Conservation (phyloP, 2,888 invertebrate genomes). For the Tenthredo livida region DNA sequence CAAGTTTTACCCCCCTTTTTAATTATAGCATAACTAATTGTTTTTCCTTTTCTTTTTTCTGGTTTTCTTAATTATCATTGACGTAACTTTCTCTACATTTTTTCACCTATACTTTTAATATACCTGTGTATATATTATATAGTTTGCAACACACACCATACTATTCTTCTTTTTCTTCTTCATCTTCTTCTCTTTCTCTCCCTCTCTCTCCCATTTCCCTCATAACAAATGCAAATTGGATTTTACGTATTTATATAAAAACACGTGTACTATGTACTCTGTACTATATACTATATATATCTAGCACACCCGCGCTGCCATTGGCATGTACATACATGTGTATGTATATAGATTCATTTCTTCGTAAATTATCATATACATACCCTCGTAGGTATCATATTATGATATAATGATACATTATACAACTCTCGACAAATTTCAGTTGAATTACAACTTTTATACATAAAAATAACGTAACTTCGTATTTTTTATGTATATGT, state of each 20-base stretch:
- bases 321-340: neutral
- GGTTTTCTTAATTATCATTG: neutral
- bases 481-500: too few species aligned
- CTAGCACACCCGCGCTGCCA: neutral
- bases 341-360: neutral
- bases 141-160: neutral
- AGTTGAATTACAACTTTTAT: too few species aligned
- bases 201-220: slow-evolving; percentile 21
- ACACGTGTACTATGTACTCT: neutral
- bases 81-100: too few species aligned
- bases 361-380: neutral
- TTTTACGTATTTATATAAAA: slow-evolving; percentile 62
- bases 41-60: neutral
- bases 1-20: neutral
- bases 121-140: neutral
- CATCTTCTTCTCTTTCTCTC: slow-evolving; percentile 50
- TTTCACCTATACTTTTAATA: neutral
- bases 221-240: slow-evolving; percentile 61
- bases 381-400: neutral
- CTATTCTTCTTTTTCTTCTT: slow-evolving; percentile 51
- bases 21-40: neutral
- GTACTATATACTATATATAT: neutral
- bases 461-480: too few species aligned
- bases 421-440: too few species aligned
- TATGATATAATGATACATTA: too few species aligned